Evolutionary conservation across 2,113 vertebrate genomes (phyloP).

Genomic region (Piliocolobus tephrosceles): DNA sequence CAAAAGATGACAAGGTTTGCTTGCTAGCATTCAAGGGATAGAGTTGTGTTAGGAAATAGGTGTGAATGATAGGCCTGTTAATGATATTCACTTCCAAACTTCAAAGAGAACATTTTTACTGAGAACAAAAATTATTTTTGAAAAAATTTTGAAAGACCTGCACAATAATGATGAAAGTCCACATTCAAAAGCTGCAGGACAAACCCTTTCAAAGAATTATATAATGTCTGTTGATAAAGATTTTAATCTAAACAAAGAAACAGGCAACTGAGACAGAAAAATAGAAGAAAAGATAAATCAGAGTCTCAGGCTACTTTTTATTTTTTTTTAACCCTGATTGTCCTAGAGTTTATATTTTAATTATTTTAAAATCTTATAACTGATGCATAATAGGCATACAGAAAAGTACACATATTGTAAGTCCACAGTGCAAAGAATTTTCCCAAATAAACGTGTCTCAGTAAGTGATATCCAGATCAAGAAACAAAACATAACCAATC

Average conservation of each 20-base stretch:
- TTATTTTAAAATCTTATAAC: neutral
- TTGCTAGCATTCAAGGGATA: neutral
- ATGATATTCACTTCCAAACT: constrained; percentile 13
- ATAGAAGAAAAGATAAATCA: neutral
- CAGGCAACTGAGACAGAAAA: neutral
- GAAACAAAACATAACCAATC: neutral
- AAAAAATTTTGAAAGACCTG: neutral
- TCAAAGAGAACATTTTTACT: constrained; percentile 57
- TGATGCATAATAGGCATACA: neutral
- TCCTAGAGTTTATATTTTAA: neutral
- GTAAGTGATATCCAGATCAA: neutral
- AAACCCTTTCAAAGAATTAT: neutral
- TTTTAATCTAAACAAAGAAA: neutral
- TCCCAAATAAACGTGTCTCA: neutral
- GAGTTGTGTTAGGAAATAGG: neutral
- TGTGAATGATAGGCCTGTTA: fast-evolving
- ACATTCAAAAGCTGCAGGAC: neutral
- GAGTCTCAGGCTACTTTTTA: neutral
- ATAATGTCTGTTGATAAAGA: neutral
- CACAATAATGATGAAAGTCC: neutral
- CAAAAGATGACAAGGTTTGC: neutral
- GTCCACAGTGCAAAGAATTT: neutral
- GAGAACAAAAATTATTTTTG: constrained; percentile 33
- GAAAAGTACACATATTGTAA: neutral
- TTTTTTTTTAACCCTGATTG: neutral